Base-by-base conservation (phyloP, 2,888 invertebrate species). In the Emmelina monodactyla region DNA sequence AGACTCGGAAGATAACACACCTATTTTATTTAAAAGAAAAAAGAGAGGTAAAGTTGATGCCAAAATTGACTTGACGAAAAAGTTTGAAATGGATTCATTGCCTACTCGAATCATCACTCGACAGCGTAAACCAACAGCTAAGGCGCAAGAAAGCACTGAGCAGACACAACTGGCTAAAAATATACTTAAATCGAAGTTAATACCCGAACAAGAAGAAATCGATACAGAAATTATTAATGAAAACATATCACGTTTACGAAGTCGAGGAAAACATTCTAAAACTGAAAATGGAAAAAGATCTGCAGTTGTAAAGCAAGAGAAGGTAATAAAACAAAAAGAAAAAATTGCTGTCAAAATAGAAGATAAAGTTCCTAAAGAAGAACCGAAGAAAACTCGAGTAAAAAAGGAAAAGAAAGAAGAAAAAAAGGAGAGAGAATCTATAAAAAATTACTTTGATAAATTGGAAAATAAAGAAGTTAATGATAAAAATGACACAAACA, bases 101-200 rank as follows among this genome's bases (percentile, higher is more conserved):
- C 75, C 75, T 0, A 52, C 64, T 6, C 60, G 71, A 50, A 43
- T 69, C n/a, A 58, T 67, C 22, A 69, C 63, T 1, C 51, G 76
- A 31, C 53, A 63, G 14, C 54, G 71, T 34, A 75, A 71, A 53
- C 71, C 69, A n/a, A 58, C 72, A 2, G 25, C 44, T 2, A 76
- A 62, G 51, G 33, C 61, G 11, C 47, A 49, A 39, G 48, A 52
- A n/a, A 38, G 37, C 32, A 49, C 49, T 16, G 44, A 40, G 9
- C 32, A 35, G n/a, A 38, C 33, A 37, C 55, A 47, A 33, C 15
- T 38, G 1, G 31, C 41, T 2, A 46, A 51, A 22, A 61, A 45
- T 37, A 61, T 72, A 31, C 44, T 67, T 2, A 62, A 60, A 40
- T 50, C 63, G 0, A 58, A 46, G 15, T 60, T 55, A 37, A 49